These are phyloP conservation scores for Pterois miles DNA, from an alignment of 2,797 vertebrate genomes.

Conservation along the genomic window DNA sequence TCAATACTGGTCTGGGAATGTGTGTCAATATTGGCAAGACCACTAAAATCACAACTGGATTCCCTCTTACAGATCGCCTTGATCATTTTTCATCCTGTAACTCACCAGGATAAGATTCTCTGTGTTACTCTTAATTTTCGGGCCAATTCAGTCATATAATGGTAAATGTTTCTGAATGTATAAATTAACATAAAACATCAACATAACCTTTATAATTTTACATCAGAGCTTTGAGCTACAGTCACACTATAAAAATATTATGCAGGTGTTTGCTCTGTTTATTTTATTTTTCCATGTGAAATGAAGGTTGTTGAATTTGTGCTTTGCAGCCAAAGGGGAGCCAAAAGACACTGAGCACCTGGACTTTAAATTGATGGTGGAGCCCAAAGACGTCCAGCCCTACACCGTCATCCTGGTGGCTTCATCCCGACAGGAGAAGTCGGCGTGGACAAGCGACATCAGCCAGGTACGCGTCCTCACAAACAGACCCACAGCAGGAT, in stretches of 20 bases:
- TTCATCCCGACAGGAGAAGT: slow-evolving; percentile 95
- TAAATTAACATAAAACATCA: not conserved
- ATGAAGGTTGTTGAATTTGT: slow-evolving; percentile 7
- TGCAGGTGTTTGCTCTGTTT: not conserved
- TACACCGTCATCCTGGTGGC: slow-evolving; percentile 96
- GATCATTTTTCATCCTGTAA: not conserved
- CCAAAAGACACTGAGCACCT: slow-evolving; percentile 92
- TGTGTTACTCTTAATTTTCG: not conserved
- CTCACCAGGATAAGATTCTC: not conserved
- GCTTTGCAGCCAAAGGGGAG: slow-evolving; percentile 79
- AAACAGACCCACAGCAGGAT: not conserved
- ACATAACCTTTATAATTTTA: not conserved
- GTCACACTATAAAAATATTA: not conserved
- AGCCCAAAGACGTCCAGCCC: slow-evolving; percentile 91
- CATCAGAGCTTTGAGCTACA: not conserved
- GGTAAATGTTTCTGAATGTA: not conserved
- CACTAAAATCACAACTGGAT: not conserved
- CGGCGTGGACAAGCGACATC: slow-evolving; percentile 98
- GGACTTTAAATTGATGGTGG: slow-evolving; percentile 97
- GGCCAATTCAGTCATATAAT: not conserved
- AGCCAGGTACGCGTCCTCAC: slow-evolving; percentile 87
- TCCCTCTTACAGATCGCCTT: not conserved
- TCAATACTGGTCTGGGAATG: not conserved
- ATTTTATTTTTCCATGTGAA: not conserved
- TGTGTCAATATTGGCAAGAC: not conserved